Base-by-base conservation (phyloP, 2,888 invertebrate genomes). In the Drosophila imparisetae region DNA sequence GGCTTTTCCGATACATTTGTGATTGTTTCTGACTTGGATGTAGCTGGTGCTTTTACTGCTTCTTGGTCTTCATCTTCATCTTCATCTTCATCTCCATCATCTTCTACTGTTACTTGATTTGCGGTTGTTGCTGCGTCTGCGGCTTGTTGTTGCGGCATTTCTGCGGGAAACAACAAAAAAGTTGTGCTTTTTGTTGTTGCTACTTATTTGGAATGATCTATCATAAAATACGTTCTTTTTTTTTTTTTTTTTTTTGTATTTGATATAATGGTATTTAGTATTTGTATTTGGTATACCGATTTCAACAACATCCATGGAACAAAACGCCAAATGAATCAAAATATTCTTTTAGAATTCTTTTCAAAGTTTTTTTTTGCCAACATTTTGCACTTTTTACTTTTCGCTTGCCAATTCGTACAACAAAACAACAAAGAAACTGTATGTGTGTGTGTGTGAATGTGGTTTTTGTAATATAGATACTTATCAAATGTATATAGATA, bases 261-360 rank as follows among this genome's bases (percentile, higher is more conserved):
- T 69, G 53, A n/a, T 69, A 63, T 68, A 71, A 66, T 65, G 63
- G 61, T 67, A 75, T 74, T 72, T 80, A 66, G 69, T 83, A 65
- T 69, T 79, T 67, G 64, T 55, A 55, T 75, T 80, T 80, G 74
- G 67, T 72, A 77, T 77, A 74, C 63, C 72, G 64, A 75, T 79
- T 66, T 77, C 72, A 86, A 86, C 87, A 89, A 86, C 89, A 89
- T 86, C 86, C 86, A 89, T 78, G 85, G 80, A 86, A 90, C 83
- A 84, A 83, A 89, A 90, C 86, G 90, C 89, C 88, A 84, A 83
- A 89, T 86, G 68, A 82, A 86, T 78, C 79, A 82, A 85, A 88
- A 83, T 69, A 81, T 72, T 66, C 15, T 70, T 78, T 75, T 70
- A 65, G 64, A 71, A 52, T 71, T 67, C 15, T 34, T 67, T 67